phyloP scores from a whole-genome alignment of 1,140 invertebrate genomes.

The Drosophila pruinosa region DNA sequence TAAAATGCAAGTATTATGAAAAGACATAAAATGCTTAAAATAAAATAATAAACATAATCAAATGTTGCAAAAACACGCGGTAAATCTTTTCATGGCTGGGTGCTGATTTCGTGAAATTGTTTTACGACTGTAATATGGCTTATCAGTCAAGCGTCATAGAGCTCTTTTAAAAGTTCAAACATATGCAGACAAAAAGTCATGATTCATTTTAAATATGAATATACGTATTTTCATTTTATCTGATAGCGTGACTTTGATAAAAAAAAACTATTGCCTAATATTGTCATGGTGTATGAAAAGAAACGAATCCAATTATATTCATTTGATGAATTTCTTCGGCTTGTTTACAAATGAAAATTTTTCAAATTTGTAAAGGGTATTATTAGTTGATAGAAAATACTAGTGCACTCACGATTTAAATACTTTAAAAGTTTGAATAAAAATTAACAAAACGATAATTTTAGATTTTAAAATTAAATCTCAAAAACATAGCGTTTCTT shows the following conservation, averaged over 20 bases:
- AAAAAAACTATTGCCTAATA: not conserved
- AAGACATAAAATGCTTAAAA: constrained; percentile 61
- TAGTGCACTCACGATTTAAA: not conserved
- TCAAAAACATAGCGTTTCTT: too few species aligned
- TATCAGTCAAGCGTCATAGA: constrained; percentile 30
- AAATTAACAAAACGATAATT: not conserved
- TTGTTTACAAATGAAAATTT: too few species aligned
- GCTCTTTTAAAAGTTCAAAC: constrained; percentile 1
- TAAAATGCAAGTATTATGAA: constrained; percentile 73
- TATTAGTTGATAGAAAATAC: too few species aligned
- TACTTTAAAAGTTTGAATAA: not conserved
- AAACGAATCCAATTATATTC: not conserved
- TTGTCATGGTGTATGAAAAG: not conserved
- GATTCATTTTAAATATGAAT: too few species aligned
- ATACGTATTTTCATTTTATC: constrained; percentile 15
- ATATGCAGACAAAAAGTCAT: constrained; percentile 1
- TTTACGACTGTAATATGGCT: constrained; percentile 14
- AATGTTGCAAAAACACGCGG: constrained; percentile 29
- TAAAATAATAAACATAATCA: constrained; percentile 40
- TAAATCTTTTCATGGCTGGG: constrained; percentile 26
- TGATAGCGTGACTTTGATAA: constrained; percentile 20
- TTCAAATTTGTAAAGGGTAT: too few species aligned
- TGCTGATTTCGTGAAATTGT: constrained; percentile 3
- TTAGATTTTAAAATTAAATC: not conserved
- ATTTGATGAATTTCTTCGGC: too few species aligned